These are phyloP conservation scores for Zoanthus gigantus DNA, from an alignment of 92 coral and sea anemone genomes.

Conservation along the genomic window DNA sequence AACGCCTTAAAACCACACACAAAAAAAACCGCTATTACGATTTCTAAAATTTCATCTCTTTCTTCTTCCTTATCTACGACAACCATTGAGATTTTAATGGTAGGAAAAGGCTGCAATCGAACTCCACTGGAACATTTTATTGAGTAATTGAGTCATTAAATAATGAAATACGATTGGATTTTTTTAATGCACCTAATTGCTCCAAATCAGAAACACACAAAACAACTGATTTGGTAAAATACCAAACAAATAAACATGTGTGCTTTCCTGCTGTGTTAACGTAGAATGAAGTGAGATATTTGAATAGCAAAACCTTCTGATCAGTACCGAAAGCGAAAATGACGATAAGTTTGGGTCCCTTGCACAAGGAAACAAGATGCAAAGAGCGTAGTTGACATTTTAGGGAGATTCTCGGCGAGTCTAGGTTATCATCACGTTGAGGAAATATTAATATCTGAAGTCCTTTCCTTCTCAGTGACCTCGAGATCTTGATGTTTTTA, in stretches of 20 bases:
- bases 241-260: neutral
- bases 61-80: conserved; percentile 1
- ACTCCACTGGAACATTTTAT: neutral
- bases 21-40: too few species aligned
- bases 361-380: neutral
- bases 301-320: neutral
- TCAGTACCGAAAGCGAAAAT: neutral
- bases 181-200: conserved; percentile 18
- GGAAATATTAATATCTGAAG: conserved; percentile 42
- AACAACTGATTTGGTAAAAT: conserved; percentile 18
- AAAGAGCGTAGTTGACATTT: neutral
- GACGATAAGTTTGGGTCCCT: too few species aligned
- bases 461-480: conserved; percentile 44
- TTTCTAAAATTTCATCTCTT: neutral
- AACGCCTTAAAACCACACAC: too few species aligned
- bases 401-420: neutral
- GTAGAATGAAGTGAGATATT: too few species aligned
- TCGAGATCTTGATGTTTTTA: conserved; percentile 25
- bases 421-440: conserved; percentile 10
- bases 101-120: neutral
- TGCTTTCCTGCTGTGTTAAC: neutral
- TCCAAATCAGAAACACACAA: conserved; percentile 21
- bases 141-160: conserved; percentile 29
- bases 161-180: conserved; percentile 14
- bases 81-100: neutral